phyloP scores from a whole-genome alignment of 2,888 invertebrate genomes.

The Mongoloraphidia duomilia region DNA sequence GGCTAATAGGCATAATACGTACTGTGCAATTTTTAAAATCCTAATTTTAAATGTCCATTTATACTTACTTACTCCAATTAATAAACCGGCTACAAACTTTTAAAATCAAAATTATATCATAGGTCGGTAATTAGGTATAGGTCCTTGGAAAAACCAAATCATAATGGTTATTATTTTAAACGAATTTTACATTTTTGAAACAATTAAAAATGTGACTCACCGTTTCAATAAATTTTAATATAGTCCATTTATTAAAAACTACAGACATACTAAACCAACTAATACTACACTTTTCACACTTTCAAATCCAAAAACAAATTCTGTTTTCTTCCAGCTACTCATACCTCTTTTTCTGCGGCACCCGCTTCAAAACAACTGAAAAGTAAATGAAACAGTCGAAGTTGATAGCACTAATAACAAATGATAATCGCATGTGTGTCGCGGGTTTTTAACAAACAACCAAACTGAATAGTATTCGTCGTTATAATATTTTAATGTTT shows the following conservation, averaged over 20 bases:
- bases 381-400: neutral
- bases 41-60: no score
- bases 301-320: neutral
- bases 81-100: no score
- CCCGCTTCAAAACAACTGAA: slow-evolving; percentile 9
- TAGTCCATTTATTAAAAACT: slow-evolving; percentile 28
- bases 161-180: no score
- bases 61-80: no score
- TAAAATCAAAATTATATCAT: no score
- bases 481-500: no score
- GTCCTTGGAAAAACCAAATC: no score
- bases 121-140: no score
- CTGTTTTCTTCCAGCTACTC: neutral
- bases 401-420: no score
- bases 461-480: neutral
- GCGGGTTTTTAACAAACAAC: slow-evolving; percentile 7
- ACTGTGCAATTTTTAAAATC: no score
- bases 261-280: slow-evolving; percentile 14
- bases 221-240: slow-evolving; percentile 27
- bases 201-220: slow-evolving; percentile 20
- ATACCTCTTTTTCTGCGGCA: slow-evolving; percentile 6
- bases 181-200: no score
- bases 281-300: neutral
- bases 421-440: slow-evolving; percentile 2
- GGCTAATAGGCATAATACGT: no score